Evolutionary conservation across 2,888 invertebrate genomes (phyloP).

Genomic region (Meteorus cinctellus): DNA sequence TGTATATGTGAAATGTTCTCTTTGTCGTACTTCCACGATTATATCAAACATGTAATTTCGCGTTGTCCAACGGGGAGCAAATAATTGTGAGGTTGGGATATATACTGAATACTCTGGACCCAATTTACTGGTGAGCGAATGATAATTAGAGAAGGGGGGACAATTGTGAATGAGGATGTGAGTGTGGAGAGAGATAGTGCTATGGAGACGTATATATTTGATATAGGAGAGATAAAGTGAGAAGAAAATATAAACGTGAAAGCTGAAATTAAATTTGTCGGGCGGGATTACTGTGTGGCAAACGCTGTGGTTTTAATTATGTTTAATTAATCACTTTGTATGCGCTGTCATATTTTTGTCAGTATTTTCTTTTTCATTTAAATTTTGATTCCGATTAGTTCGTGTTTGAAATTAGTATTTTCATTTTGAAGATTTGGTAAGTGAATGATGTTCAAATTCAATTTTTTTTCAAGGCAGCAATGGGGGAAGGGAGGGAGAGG

Average conservation of each 20-base stretch:
- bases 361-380: neutral
- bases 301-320: slow-evolving; percentile 61
- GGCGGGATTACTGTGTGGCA: slow-evolving; percentile 55
- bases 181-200: neutral
- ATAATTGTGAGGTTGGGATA: slow-evolving; percentile 29
- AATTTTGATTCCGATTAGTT: neutral
- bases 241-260: slow-evolving; percentile 46
- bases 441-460: no score
- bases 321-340: slow-evolving; percentile 61
- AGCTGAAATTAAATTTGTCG: slow-evolving; percentile 65
- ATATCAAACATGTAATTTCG: slow-evolving; percentile 37
- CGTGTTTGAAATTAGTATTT: no score
- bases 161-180: neutral
- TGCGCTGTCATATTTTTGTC: slow-evolving; percentile 44
- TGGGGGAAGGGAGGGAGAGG: no score
- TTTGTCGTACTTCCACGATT: slow-evolving; percentile 26
- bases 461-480: no score
- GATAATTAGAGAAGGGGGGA: slow-evolving; percentile 1
- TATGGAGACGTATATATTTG: neutral
- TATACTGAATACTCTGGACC: slow-evolving; percentile 35
- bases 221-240: neutral
- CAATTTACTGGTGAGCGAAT: slow-evolving; percentile 33
- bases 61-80: slow-evolving; percentile 22
- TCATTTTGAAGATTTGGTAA: no score
- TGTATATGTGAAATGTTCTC: neutral